Base-by-base conservation (phyloP, 1,140 invertebrate species). In the Globodera rostochiensis region DNA sequence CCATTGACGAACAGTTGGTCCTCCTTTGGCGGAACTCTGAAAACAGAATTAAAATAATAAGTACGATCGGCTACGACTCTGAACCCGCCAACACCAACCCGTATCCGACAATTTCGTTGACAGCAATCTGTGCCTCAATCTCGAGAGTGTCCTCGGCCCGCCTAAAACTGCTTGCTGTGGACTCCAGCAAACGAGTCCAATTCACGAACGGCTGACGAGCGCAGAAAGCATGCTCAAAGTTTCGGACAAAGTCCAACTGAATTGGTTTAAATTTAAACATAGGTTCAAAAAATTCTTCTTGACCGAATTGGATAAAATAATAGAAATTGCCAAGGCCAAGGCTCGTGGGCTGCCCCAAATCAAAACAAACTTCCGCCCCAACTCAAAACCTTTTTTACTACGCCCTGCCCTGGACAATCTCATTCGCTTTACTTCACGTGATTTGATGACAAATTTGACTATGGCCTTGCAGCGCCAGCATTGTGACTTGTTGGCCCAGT, bases 1-100 rank as follows among this genome's bases (percentile, higher is more conserved):
- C 70, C 79, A 25, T 80, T 73, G 15, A 80, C 79, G n/a, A 80
- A 80, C 25, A 78, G 66, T 47, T 78, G 77, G 70, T 78, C 77
- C 66, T 78, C 77, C 66, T 78, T 78, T 21, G 77, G 47, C 15
- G 77, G 77, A 78, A 78, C 25, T 49, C 77, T 78, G 46, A 70
- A 77, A 6, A 25, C n/a, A 11, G n/a, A 45, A 36, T 67, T 6
- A 69, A 60, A 66, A 69, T 4, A 36, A 36, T 36, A 36, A 36
- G 36, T 0, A 36, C 36, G 36, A 36, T 36, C 36, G 36, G 36
- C 36, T 36, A 36, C 36, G 2, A 36, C 36, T 36, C 36, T 36
- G 36, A 36, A 36, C 36, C 36, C 36, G 36, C 21, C 13, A 19
- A 45, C 25, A 70, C 45, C 0, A 45, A 78, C 77, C 77, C 77